A percentile compares a stretch with the other conserved stretches of the same genome.
Conservation (phyloP, 2,888 invertebrate species). For the Rhopalosiphum nymphaeae region DNA sequence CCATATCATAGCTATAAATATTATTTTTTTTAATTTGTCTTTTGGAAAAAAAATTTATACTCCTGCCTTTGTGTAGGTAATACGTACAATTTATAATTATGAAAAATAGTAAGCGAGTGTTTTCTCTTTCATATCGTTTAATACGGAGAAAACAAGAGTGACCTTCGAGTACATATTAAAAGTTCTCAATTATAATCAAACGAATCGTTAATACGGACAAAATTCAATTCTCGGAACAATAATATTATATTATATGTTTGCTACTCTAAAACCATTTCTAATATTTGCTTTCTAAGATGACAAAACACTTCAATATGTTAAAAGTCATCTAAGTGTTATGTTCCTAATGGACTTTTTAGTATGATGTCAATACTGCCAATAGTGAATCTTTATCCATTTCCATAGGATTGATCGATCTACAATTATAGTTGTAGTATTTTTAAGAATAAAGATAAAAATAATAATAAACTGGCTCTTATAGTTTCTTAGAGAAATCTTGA, state of each 20-base stretch:
- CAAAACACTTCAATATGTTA: constrained; percentile 34
- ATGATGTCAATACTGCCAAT: neutral
- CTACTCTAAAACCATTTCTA: constrained; percentile 6
- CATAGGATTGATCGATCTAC: no score
- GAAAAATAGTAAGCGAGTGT: neutral
- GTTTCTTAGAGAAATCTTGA: neutral
- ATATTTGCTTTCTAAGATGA: constrained; percentile 29
- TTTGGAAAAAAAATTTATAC: neutral
- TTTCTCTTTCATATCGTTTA: neutral
- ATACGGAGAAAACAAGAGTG: neutral
- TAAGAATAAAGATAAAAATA: neutral
- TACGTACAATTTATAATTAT: neutral
- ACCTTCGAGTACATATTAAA: neutral
- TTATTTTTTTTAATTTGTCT: neutral
- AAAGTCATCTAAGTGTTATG: neutral
- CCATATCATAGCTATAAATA: neutral
- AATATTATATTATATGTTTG: neutral
- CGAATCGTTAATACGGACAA: neutral
- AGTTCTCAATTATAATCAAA: neutral
- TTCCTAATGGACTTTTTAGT: constrained; percentile 47
- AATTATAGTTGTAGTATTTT: neutral
- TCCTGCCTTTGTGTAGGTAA: neutral
- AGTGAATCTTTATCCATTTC: constrained; percentile 2
- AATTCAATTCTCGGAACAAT: neutral
- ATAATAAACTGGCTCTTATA: neutral